These are phyloP conservation scores for Cephalotes varians DNA, from an alignment of 2,888 invertebrate species.

Conservation along the genomic window DNA sequence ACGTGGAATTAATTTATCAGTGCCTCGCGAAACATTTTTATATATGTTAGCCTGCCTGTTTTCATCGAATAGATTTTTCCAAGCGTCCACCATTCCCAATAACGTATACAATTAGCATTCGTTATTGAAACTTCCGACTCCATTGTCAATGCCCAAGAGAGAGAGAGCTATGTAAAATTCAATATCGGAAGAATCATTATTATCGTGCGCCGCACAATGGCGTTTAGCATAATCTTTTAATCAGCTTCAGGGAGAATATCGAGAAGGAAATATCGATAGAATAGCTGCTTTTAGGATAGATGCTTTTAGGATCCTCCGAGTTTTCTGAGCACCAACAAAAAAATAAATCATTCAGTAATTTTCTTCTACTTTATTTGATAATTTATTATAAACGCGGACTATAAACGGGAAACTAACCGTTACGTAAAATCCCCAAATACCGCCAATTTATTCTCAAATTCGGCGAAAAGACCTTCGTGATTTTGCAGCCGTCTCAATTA, in stretches of 20 bases:
- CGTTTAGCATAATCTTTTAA: constrained; percentile 39
- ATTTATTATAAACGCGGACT: not conserved
- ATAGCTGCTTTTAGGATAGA: too few species aligned
- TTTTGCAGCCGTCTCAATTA: constrained; percentile 31
- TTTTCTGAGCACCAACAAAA: not conserved
- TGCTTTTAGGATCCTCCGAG: not conserved
- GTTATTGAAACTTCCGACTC: constrained; percentile 18
- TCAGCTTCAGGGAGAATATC: not conserved
- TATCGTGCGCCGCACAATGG: constrained; percentile 12
- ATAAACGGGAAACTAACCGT: not conserved
- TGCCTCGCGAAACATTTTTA: constrained; percentile 5
- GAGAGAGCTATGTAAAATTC: constrained; percentile 28
- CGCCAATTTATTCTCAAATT: not conserved
- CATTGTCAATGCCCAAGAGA: not conserved
- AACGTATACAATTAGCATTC: constrained; percentile 47
- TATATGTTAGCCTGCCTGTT: not conserved
- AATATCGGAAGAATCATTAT: constrained; percentile 34
- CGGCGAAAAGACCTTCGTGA: not conserved
- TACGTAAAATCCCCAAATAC: not conserved
- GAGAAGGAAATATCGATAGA: not conserved
- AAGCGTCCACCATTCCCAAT: not conserved
- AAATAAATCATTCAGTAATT: not conserved
- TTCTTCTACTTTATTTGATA: not conserved
- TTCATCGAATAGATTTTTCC: constrained; percentile 13
- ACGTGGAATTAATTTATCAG: not conserved